Conservation (phyloP, 2,113 vertebrate species). For the Actenoides lindsayi region DNA sequence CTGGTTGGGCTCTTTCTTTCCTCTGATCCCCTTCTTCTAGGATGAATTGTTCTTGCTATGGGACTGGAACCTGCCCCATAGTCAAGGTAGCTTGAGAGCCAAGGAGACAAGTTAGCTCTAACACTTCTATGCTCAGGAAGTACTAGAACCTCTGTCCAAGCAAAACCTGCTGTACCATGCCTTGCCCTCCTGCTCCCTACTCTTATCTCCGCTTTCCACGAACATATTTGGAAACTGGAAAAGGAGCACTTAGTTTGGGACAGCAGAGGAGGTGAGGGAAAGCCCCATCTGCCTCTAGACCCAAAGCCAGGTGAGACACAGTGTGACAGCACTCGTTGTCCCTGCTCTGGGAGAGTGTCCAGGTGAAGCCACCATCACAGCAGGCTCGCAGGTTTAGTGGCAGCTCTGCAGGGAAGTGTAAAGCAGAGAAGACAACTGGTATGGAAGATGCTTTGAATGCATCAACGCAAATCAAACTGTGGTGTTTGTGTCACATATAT, state of each 20-base stretch:
- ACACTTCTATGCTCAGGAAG: not conserved
- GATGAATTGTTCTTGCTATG: not conserved
- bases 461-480: not conserved
- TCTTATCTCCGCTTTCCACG: not conserved
- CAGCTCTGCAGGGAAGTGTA: accelerated
- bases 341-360: not conserved
- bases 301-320: not conserved
- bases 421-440: not conserved
- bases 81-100: not conserved
- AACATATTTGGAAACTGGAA: not conserved
- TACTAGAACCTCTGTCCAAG: not conserved
- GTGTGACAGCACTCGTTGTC: not conserved
- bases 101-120: not conserved
- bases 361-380: not conserved
- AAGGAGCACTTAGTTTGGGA: not conserved
- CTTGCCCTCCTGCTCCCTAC: not conserved
- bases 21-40: not conserved
- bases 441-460: not conserved
- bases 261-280: not conserved
- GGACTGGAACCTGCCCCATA: not conserved
- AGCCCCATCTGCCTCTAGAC: not conserved
- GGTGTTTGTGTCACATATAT: not conserved
- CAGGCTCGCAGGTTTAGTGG: accelerated
- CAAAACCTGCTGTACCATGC: not conserved
- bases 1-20: not conserved